Conservation (phyloP, 2,113 vertebrate species). For the Pygathrix nemaeus region DNA sequence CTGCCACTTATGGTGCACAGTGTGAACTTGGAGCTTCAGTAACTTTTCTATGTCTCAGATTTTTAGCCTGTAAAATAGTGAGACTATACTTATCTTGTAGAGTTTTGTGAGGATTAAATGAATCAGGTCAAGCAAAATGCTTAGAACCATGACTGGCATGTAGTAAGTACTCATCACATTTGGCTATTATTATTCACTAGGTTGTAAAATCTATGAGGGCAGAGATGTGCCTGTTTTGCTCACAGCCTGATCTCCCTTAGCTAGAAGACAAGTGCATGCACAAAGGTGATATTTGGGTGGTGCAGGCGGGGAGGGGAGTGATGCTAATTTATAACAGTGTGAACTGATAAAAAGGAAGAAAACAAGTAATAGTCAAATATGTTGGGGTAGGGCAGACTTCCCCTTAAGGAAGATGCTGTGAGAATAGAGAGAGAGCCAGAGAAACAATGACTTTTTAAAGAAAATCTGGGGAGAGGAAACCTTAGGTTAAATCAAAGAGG, state of each 20-base stretch:
- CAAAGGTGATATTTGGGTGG: not conserved
- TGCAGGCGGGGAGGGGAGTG: rapidly evolving
- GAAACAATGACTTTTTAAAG: not conserved
- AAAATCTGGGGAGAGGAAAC: not conserved
- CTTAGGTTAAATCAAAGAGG: not conserved
- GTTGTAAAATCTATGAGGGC: not conserved
- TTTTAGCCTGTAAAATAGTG: not conserved
- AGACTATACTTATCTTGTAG: not conserved
- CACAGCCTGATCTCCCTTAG: too few species aligned
- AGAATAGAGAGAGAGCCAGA: not conserved
- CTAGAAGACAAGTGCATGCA: not conserved
- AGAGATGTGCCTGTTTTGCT: too few species aligned
- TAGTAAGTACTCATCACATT: not conserved
- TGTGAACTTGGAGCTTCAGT: not conserved
- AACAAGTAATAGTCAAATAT: not conserved
- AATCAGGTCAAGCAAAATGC: not conserved
- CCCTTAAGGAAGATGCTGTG: not conserved
- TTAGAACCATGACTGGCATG: not conserved
- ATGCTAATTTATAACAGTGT: not conserved
- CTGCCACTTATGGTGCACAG: not conserved
- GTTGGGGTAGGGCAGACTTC: not conserved
- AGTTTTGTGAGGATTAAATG: not conserved
- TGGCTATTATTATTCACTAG: not conserved
- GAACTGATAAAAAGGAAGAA: not conserved
- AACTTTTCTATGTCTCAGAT: not conserved